Percentiles rank a stretch among this genome's conserved stretches.
These are phyloP conservation scores for Astyanax mexicanus DNA, from an alignment of 2,797 vertebrate genomes.

Conservation along the genomic window DNA sequence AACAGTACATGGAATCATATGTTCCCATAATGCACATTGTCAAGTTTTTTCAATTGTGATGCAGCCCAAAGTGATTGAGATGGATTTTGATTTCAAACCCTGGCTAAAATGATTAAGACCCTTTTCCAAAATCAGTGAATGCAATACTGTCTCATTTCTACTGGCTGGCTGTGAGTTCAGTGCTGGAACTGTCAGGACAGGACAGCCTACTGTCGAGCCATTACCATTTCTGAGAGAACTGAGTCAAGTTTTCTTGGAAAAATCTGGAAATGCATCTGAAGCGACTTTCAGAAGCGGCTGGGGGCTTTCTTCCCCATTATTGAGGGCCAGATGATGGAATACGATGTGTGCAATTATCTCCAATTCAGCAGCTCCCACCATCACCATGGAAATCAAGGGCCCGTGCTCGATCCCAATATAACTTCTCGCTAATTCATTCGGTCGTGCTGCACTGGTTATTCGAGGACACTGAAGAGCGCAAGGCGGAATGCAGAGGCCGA, in stretches of 20 bases:
- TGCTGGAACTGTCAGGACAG: not conserved
- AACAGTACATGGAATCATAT: too few species aligned
- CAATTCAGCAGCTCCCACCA: conserved; percentile 39
- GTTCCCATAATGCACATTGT: too few species aligned
- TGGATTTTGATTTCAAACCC: too few species aligned
- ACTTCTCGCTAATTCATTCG: conserved; percentile 17
- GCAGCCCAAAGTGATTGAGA: too few species aligned
- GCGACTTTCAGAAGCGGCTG: not conserved
- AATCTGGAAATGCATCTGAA: not conserved
- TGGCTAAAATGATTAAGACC: not conserved
- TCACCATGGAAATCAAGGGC: conserved; percentile 35
- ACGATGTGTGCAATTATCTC: conserved; percentile 44
- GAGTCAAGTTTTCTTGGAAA: conserved; percentile 12
- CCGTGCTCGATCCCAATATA: conserved; percentile 37
- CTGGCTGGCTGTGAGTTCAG: not conserved
- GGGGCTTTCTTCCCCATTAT: not conserved
- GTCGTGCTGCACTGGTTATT: conserved; percentile 6
- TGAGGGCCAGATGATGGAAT: conserved; percentile 42
- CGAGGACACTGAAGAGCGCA: conserved; percentile 2
- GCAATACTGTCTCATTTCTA: not conserved
- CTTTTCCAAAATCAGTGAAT: not conserved
- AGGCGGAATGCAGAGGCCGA: not conserved
- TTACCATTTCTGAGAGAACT: not conserved
- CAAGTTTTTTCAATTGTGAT: too few species aligned
- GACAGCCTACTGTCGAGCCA: not conserved